Base-by-base conservation (phyloP, 1,140 invertebrate genomes). In the Scylla paramamosain region DNA sequence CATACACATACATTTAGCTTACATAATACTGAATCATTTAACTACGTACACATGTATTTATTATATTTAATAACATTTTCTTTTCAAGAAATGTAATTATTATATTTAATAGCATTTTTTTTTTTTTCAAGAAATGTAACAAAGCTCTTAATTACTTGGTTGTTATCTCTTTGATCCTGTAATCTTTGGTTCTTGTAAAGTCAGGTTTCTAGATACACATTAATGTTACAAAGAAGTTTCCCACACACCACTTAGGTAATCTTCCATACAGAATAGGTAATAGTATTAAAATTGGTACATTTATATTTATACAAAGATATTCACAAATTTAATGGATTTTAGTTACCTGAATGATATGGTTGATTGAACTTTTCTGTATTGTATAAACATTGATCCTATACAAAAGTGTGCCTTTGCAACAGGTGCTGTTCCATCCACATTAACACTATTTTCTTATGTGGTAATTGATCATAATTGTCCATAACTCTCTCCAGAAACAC, bases 361-460 rank as follows among this genome's bases (percentile, higher is more conserved):
- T 77, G 12, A n/a, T n/a, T 77, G 52, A 77, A 77, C 16, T 77
- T 77, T 25, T 7, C 39, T 39, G n/a, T 77, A n/a, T 2, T n/a
- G 20, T 77, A n/a, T 77, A 7, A 77, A 77, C 67, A 77, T n/a
- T 25, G 4, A 77, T 77, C 67, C 67, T 77, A 77, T 20, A 77
- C 67, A 77, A 77, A 20, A 20, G 67, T 77, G 67, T 77, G 67
- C 67, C 67, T 77, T 77, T 77, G 25, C 67, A 77, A 77, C 67
- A 77, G 67, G 67, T 77, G 67, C 67, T 77, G 67, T 77, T 77
- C 67, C 67, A 77, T 77, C 67, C 67, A 77, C 20, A 77, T 77
- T 77, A n/a, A 77, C n/a, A 77, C 67, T 77, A 77, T n/a, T 77
- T n/a, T 77, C n/a, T 77, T 77, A 77, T 77, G n/a, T n/a, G n/a